phyloP scores from a whole-genome alignment of 2,113 vertebrate species.

The Scatophagus argus region DNA sequence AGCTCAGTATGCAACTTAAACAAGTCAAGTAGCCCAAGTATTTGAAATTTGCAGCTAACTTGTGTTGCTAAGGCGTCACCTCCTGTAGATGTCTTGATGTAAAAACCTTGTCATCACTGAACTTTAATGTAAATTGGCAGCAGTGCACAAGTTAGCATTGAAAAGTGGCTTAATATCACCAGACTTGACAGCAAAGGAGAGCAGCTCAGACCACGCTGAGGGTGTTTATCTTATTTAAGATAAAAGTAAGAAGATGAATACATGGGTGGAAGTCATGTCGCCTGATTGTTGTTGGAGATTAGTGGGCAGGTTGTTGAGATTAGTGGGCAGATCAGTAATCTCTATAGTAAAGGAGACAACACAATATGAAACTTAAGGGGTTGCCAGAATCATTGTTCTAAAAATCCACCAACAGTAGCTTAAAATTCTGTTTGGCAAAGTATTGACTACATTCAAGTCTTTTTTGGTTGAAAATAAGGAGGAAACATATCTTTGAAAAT shows the following conservation, averaged over 20 bases:
- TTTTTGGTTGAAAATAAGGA: too few species aligned
- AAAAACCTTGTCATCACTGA: background rate
- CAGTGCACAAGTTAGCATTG: background rate
- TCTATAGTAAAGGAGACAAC: conserved; percentile 9
- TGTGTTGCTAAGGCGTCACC: background rate
- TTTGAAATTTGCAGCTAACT: background rate
- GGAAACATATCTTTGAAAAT: background rate
- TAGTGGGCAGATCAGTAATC: conserved; percentile 29
- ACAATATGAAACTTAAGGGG: background rate
- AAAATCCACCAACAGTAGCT: conserved; percentile 4
- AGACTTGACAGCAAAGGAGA: background rate
- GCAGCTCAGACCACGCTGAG: conserved; percentile 10
- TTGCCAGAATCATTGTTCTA: background rate
- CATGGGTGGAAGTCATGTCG: conserved; percentile 14
- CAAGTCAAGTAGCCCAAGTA: background rate
- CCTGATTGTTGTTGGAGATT: conserved; percentile 50
- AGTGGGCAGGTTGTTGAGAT: conserved; percentile 45
- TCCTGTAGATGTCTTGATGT: background rate
- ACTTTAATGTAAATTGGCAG: background rate
- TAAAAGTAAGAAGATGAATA: conserved; percentile 36
- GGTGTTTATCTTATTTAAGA: conserved; percentile 29
- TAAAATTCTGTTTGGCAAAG: background rate
- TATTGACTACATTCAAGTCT: background rate
- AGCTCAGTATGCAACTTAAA: background rate
- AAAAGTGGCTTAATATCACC: background rate